phyloP scores from a whole-genome alignment of 2,888 invertebrate species.

The Platycnemis pennipes region DNA sequence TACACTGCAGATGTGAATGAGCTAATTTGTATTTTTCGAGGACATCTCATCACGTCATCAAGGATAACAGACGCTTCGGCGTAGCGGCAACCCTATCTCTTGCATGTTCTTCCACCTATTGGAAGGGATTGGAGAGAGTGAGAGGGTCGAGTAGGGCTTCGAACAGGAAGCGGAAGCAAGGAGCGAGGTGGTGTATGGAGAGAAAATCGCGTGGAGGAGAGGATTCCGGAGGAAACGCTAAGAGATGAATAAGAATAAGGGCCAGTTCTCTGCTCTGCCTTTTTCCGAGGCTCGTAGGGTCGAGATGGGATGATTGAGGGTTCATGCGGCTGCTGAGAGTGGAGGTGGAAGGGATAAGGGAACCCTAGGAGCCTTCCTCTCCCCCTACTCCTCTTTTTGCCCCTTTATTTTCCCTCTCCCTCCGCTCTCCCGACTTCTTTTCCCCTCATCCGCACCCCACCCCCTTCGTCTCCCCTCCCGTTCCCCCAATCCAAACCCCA shows the following conservation, averaged over 20 bases:
- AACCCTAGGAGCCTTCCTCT: neutral
- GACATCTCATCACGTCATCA: too few relatives aligned
- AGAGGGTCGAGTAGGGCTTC: too few relatives aligned
- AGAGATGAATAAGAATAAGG: conserved; percentile 62
- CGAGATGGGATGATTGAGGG: neutral
- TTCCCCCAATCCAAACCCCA: neutral
- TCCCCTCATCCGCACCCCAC: neutral
- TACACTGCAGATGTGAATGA: too few relatives aligned
- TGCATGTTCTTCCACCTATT: too few relatives aligned
- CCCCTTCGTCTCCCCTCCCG: neutral
- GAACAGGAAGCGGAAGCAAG: too few relatives aligned
- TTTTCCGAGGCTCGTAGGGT: conserved; percentile 2
- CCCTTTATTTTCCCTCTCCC: neutral
- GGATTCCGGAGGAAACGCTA: conserved; percentile 26
- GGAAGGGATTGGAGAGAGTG: too few relatives aligned
- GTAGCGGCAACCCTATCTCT: too few relatives aligned
- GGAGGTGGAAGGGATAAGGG: neutral
- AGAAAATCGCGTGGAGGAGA: conserved; percentile 56
- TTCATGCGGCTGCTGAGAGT: neutral
- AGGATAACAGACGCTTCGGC: too few relatives aligned
- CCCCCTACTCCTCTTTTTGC: neutral
- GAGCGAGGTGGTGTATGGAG: neutral
- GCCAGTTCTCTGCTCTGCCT: conserved; percentile 19
- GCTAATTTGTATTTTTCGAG: too few relatives aligned
- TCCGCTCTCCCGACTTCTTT: neutral